Conservation (phyloP, 2,888 invertebrate genomes). For the Platycheirus albimanus region DNA sequence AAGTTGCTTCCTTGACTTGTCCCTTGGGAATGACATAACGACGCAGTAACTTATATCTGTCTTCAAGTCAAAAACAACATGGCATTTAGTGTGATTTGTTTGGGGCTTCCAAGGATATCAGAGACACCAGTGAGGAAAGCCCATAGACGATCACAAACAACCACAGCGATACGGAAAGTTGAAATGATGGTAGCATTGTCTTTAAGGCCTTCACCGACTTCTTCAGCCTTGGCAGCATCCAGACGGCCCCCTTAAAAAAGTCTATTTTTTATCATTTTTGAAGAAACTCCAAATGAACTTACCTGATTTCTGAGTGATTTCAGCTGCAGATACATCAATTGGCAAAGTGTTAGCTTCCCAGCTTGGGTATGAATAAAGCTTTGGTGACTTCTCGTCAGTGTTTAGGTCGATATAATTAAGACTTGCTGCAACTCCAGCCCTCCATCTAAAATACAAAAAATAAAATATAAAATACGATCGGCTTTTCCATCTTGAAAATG, state of each 20-base stretch:
- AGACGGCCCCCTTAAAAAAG: conserved; percentile 78
- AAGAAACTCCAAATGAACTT: too few relatives aligned
- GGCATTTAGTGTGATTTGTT: conserved; percentile 86
- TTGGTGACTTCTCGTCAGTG: conserved; percentile 87
- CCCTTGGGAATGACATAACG: conserved; percentile 87
- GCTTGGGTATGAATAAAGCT: conserved; percentile 89
- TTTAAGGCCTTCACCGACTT: conserved; percentile 82
- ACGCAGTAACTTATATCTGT: conserved; percentile 88
- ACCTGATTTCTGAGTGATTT: conserved; percentile 77
- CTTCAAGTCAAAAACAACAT: conserved; percentile 87
- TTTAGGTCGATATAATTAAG: conserved; percentile 86
- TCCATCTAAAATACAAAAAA: conserved; percentile 86
- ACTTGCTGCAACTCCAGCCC: conserved; percentile 88
- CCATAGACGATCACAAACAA: conserved; percentile 92
- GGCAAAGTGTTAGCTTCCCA: conserved; percentile 91
- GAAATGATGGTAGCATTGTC: conserved; percentile 87
- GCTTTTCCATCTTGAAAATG: too few relatives aligned
- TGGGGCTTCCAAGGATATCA: conserved; percentile 88
- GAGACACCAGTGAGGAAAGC: conserved; percentile 91
- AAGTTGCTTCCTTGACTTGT: conserved; percentile 89
- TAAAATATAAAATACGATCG: too few relatives aligned
- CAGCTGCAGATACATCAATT: conserved; percentile 83
- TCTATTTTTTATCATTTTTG: too few relatives aligned
- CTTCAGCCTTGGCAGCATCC: conserved; percentile 81
- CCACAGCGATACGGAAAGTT: conserved; percentile 89